Evolutionary conservation across 1,140 invertebrate species (phyloP).

Genomic region (Heliconius hermathena): DNA sequence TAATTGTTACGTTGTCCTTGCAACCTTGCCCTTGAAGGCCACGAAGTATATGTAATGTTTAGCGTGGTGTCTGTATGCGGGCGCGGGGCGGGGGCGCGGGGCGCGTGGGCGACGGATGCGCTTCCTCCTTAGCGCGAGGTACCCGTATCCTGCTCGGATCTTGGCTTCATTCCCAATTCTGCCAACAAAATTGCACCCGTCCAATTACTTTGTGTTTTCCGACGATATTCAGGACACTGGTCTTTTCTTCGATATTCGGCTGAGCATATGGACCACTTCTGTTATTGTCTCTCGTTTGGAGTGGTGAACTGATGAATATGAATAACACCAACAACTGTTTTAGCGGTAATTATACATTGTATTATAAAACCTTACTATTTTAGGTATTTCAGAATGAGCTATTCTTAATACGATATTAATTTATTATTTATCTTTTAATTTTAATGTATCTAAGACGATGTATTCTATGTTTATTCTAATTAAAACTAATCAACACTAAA

Average conservation of each 20-base stretch:
- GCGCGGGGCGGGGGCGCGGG: conserved; percentile 29
- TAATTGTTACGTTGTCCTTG: background rate
- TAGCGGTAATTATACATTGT: background rate
- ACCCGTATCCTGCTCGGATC: conserved; percentile 61
- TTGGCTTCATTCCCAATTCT: conserved; percentile 42
- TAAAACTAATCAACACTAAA: background rate
- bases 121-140: conserved; percentile 66
- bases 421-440: conserved; percentile 3
- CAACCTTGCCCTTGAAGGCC: conserved; percentile 38
- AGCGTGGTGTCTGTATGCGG: conserved; percentile 2
- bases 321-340: background rate
- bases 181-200: conserved; percentile 24
- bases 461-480: too few relatives aligned
- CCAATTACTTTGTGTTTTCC: conserved; percentile 8
- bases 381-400: too few relatives aligned
- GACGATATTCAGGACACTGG: background rate
- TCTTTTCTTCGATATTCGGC: background rate
- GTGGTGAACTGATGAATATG: background rate
- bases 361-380: background rate
- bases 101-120: conserved; percentile 60
- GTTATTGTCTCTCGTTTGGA: background rate
- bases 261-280: too few relatives aligned
- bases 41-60: conserved; percentile 16
- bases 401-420: too few relatives aligned
- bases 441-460: too few relatives aligned